Base-by-base conservation (phyloP, 2,888 invertebrate genomes). In the Rhagophthalmus giganteus region DNA sequence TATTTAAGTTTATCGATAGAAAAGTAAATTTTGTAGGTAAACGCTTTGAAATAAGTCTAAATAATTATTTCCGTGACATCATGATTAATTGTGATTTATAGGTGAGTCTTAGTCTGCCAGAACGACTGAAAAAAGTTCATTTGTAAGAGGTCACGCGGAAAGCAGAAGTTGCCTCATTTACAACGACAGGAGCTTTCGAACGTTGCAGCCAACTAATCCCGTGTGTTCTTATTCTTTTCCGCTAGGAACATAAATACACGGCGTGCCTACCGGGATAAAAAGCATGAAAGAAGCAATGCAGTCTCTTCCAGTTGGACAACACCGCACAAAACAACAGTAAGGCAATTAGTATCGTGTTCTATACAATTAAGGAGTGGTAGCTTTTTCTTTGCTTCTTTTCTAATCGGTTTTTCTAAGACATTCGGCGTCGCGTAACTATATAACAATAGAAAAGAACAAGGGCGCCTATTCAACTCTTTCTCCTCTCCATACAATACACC, bases 321-420 rank as follows among this genome's bases (percentile, higher is more conserved):
- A 59, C 58, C 64, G 65, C 68, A 71, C 70, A 71, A 71, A 71
- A 71, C 70, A 69, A 67, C 68, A 71, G 67, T 66, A 68, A 69
- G 71, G 71, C 74, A 74, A 74, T 74, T 74, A 74, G 73, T 73
- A 73, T 71, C 71, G 67, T 72, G 70, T 74, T 72, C 71, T 70
- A 65, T 70, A 69, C 72, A 74, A 73, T 74, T 74, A 73, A 69
- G 68, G 67, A 69, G 67, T 65, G 65, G 65, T 62, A 60, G 58
- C 63, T 64, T 64, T 69, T 66, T 63, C 54, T 41, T 53, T 46
- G 12, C 42, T 38, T 48, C 45, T 54, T 42, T 48, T 42, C 44
- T 46, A 47, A 51, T 56, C 55, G 42, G 46, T 49, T 54, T 47
- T 52, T 46, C 54, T 48, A 52, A 49, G 48, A 51, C 58, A 57